Evolutionary conservation across 1,140 invertebrate species (phyloP), one percentile per base, ranked within the genome.

Genomic region (Trypoxylus dichotomus): DNA sequence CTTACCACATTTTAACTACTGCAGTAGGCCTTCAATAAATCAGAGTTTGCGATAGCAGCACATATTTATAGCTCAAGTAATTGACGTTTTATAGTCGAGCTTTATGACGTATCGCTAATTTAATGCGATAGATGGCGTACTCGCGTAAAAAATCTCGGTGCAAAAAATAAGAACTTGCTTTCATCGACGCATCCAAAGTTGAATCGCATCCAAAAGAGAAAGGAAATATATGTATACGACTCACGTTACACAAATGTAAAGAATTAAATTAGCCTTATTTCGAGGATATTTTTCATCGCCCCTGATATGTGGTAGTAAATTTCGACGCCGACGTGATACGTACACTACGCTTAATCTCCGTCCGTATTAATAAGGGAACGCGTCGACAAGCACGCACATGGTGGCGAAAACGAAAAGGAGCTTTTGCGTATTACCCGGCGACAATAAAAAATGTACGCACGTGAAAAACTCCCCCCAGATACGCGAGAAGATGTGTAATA

Each of bases 391-490:
- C 60, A 68, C 60, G 60, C 60, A 68, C 60, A 68, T 19, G 21
- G 60, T 24, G 24, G 21, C 21, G 60, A 68, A 68, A 68, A 68
- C 60, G 60, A 68, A 68, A 54, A 68, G 60, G 24, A 68, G 60
- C 60, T 68, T 68, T 68, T 10, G 7, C 60, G 60, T 68, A 68
- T 68, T 68, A 68, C 60, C 21, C 5, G 60, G 27, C 21, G 60
- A 68, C 60, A 68, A 68, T 68, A 68, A 68, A 68, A 68, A 68
- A 68, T 68, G 60, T 68, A 68, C 60, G 60, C 60, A 68, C 60
- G 60, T 68, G 60, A 68, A 68, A 68, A 68, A 68, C 11, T 68
- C 19, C 47, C 21, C 60, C 24, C 19, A 68, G 60, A 68, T 68
- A 68, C 60, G 60, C 24, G 5, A 24, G 19, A 24, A 25, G 60